Conservation (phyloP, 2,113 vertebrate genomes). For the Indicator maculatus region DNA sequence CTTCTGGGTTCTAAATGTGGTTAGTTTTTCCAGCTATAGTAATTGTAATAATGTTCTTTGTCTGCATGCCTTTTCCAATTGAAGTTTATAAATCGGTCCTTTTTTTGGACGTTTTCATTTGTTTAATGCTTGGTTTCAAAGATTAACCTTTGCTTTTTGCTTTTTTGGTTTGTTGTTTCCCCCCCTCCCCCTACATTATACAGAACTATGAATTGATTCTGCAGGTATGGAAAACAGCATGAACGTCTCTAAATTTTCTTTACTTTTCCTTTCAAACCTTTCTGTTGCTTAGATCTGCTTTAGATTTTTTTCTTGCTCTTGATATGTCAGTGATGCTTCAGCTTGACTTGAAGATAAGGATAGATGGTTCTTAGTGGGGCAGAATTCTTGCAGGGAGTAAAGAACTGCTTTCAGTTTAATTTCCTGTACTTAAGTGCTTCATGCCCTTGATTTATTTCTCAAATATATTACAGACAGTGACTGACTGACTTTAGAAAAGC, state of each 20-base stretch:
- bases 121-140: conserved; percentile 1
- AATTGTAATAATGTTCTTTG: background rate
- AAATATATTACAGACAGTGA: background rate
- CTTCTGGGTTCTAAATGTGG: background rate
- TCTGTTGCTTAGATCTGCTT: background rate
- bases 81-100: background rate
- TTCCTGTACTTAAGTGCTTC: background rate
- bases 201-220: conserved; percentile 86
- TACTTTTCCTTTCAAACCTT: background rate
- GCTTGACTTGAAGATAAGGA: background rate
- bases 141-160: conserved; percentile 24
- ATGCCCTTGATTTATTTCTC: background rate
- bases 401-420: background rate
- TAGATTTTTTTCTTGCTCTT: background rate
- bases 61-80: background rate
- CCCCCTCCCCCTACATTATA: conserved; percentile 45
- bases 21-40: background rate
- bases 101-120: background rate
- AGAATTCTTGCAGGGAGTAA: background rate
- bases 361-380: background rate
- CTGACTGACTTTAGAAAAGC: background rate
- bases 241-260: background rate
- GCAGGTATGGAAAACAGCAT: conserved; percentile 82
- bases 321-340: background rate
- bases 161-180: background rate